These are phyloP conservation scores for Drosophila truncata DNA, from an alignment of 1,140 invertebrate genomes.

Conservation along the genomic window DNA sequence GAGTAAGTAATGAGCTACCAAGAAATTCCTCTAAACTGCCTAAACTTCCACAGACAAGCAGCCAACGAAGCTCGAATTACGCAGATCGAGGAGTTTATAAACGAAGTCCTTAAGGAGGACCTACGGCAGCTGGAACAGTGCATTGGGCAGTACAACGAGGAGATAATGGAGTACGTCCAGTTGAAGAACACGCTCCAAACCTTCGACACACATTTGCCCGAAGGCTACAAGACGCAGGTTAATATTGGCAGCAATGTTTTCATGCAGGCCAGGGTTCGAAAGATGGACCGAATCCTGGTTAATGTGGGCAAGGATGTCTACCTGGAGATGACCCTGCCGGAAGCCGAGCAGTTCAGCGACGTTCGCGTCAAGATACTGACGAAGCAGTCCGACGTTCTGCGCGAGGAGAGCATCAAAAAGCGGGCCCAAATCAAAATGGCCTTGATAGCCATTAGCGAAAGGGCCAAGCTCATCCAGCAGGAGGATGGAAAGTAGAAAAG, in stretches of 20 bases:
- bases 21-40: not conserved
- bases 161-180: slow-evolving; percentile 91
- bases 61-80: slow-evolving; percentile 49
- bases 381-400: slow-evolving; percentile 87
- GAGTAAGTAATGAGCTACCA: not conserved
- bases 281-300: slow-evolving; percentile 90
- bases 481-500: slow-evolving; percentile 6
- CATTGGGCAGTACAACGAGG: slow-evolving; percentile 88
- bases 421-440: slow-evolving; percentile 93
- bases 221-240: slow-evolving; percentile 91
- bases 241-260: slow-evolving; percentile 91
- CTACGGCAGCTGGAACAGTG: slow-evolving; percentile 87
- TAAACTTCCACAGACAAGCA: not conserved
- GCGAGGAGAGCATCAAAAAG: slow-evolving; percentile 89
- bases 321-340: slow-evolving; percentile 90
- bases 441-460: slow-evolving; percentile 88
- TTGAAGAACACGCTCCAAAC: slow-evolving; percentile 88
- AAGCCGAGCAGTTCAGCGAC: slow-evolving; percentile 90
- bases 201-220: slow-evolving; percentile 86
- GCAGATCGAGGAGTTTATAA: slow-evolving; percentile 88
- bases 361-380: slow-evolving; percentile 89
- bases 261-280: slow-evolving; percentile 89
- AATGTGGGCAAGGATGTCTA: slow-evolving; percentile 91
- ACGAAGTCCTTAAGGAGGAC: slow-evolving; percentile 89
- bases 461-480: slow-evolving; percentile 84